Conservation (phyloP, 2,113 vertebrate species). For the Oxyura jamaicensis region DNA sequence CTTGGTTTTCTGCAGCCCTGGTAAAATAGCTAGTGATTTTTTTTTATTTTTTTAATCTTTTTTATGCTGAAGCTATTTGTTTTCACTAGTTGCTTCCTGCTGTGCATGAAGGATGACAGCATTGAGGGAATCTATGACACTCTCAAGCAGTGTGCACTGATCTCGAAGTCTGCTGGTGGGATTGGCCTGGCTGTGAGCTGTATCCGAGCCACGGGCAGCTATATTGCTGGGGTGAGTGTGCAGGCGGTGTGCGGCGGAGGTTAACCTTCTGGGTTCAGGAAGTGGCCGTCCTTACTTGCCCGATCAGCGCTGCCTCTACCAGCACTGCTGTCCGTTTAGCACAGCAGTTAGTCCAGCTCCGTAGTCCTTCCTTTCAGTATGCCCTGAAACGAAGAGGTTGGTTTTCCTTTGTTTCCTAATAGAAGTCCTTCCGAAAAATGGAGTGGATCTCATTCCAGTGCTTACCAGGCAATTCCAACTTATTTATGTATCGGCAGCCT, state of each 20-base stretch:
- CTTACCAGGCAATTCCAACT: background rate
- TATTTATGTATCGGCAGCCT: background rate
- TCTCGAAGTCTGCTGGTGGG: slow-evolving; percentile 96
- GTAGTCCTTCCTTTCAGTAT: background rate
- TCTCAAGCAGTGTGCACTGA: slow-evolving; percentile 93
- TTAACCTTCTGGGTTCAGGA: background rate
- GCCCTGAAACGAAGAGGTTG: background rate
- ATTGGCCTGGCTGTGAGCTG: slow-evolving; percentile 95
- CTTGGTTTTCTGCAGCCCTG: background rate
- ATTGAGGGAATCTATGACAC: slow-evolving; percentile 98
- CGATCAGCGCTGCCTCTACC: accelerated
- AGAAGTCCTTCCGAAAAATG: background rate
- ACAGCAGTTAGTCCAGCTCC: background rate
- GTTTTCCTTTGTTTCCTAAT: background rate
- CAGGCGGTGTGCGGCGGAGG: background rate
- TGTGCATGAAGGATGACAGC: slow-evolving; percentile 97
- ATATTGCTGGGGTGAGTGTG: slow-evolving; percentile 92
- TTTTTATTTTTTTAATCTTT: background rate
- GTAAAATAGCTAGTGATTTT: background rate
- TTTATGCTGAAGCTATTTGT: background rate
- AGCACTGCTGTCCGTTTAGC: too few relatives aligned
- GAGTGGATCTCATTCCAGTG: background rate
- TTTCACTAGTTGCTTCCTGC: slow-evolving; percentile 88
- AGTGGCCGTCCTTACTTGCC: accelerated
- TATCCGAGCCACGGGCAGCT: slow-evolving; percentile 94